Conservation (phyloP, 2,888 invertebrate species). For the Uloborus plumipes region DNA sequence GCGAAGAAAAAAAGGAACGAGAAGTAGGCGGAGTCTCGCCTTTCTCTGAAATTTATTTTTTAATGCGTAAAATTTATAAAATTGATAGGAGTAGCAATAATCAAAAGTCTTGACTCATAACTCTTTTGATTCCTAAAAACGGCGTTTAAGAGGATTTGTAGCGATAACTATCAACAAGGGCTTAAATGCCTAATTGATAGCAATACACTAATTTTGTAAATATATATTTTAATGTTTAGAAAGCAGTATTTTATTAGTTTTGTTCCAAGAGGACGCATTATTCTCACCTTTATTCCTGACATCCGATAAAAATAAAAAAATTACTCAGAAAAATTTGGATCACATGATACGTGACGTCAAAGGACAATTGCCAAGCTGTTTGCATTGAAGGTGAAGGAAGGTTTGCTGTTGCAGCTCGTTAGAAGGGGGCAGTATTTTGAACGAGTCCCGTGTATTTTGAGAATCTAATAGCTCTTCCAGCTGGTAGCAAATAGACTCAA, state of each 20-base stretch:
- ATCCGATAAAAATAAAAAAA: neutral
- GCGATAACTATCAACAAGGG: no score
- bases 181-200: no score
- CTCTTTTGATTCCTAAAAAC: neutral
- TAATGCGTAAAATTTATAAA: neutral
- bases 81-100: neutral
- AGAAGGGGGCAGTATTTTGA: constrained; percentile 11
- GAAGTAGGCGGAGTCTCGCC: constrained; percentile 38
- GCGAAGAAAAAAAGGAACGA: constrained; percentile 12
- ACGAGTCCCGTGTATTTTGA: constrained; percentile 34
- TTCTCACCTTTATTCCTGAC: neutral
- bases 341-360: constrained; percentile 64
- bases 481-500: constrained; percentile 54
- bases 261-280: no score
- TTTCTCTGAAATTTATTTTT: constrained; percentile 20
- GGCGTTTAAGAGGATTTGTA: neutral
- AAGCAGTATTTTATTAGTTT: no score
- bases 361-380: constrained; percentile 62
- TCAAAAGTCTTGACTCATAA: neutral
- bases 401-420: constrained; percentile 43
- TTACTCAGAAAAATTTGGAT: constrained; percentile 48
- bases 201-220: no score
- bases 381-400: constrained; percentile 65
- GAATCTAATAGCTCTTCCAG: constrained; percentile 37
- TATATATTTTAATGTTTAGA: no score